phyloP scores from a whole-genome alignment of 2,888 invertebrate species.

The Cybosia mesomella region DNA sequence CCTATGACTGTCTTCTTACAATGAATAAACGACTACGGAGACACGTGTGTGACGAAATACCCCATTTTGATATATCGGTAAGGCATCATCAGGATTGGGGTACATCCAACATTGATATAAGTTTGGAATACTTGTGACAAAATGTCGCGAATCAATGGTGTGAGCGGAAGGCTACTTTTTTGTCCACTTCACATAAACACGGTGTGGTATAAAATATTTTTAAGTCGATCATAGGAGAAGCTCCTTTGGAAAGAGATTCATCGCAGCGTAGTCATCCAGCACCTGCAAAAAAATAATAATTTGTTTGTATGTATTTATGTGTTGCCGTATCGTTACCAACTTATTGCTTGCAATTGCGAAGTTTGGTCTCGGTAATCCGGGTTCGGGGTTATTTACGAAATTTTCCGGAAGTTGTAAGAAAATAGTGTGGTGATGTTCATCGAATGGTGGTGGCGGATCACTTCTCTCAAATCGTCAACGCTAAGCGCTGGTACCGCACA shows the following conservation, averaged over 20 bases:
- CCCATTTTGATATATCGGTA: neutral
- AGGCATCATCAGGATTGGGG: too few species aligned
- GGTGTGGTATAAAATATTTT: slow-evolving; percentile 32
- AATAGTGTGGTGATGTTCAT: too few species aligned
- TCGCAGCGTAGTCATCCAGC: slow-evolving; percentile 92
- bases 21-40: neutral
- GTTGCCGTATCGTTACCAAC: neutral
- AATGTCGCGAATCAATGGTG: slow-evolving; percentile 28
- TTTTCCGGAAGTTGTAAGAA: too few species aligned
- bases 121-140: slow-evolving; percentile 13
- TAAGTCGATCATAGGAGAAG: slow-evolving; percentile 84
- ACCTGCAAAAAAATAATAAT: slow-evolving; percentile 82
- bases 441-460: too few species aligned
- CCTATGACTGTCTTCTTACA: slow-evolving; percentile 9
- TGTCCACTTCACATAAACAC: slow-evolving; percentile 30
- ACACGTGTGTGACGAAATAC: neutral
- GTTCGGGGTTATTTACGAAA: too few species aligned
- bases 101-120: neutral
- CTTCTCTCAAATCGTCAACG: slow-evolving; percentile 83
- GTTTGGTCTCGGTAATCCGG: too few species aligned
- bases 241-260: slow-evolving; percentile 94
- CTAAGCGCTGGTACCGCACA: slow-evolving; percentile 89
- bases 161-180: slow-evolving; percentile 33
- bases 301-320: neutral
- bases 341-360: too few species aligned